phyloP scores from a whole-genome alignment of 2,113 vertebrate genomes.

The Erinaceus europaeus region DNA sequence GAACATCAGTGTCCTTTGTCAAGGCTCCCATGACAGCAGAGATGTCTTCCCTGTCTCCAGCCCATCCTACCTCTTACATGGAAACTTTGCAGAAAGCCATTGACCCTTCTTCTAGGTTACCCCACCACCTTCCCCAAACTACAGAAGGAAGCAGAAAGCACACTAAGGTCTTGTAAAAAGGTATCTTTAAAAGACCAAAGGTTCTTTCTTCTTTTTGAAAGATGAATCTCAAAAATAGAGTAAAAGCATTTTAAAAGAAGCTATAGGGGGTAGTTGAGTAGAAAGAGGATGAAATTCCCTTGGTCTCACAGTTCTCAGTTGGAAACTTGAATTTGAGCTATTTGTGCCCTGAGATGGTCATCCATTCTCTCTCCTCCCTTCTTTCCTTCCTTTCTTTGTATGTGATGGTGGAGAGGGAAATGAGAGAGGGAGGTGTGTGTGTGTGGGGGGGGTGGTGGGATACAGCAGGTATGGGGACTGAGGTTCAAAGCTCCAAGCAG shows the following conservation, averaged over 20 bases:
- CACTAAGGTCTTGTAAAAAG: constrained; percentile 24
- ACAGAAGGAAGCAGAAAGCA: constrained; percentile 31
- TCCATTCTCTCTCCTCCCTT: not conserved
- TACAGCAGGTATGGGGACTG: not conserved
- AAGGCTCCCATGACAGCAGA: not conserved
- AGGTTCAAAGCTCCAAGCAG: not conserved
- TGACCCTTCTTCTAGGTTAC: not conserved
- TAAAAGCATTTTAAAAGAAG: constrained; percentile 11
- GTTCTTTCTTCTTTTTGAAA: constrained; percentile 62
- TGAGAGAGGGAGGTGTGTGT: accelerated
- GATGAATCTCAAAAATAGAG: constrained; percentile 44
- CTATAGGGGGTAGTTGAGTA: not conserved
- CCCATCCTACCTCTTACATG: not conserved
- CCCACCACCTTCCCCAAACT: not conserved
- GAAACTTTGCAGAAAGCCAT: not conserved
- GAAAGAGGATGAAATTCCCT: not conserved
- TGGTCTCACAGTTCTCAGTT: not conserved
- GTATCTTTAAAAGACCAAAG: constrained; percentile 59
- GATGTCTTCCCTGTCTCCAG: no score
- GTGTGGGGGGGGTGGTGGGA: not conserved
- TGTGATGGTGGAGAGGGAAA: not conserved
- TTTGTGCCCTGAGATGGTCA: not conserved
- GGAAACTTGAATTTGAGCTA: constrained; percentile 11
- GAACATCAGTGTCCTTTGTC: not conserved
- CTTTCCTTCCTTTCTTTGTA: not conserved